Percentiles rank a stretch among this genome's conserved stretches.
Evolutionary conservation across 2,797 vertebrate genomes (phyloP).

Genomic region (Squalus acanthias): DNA sequence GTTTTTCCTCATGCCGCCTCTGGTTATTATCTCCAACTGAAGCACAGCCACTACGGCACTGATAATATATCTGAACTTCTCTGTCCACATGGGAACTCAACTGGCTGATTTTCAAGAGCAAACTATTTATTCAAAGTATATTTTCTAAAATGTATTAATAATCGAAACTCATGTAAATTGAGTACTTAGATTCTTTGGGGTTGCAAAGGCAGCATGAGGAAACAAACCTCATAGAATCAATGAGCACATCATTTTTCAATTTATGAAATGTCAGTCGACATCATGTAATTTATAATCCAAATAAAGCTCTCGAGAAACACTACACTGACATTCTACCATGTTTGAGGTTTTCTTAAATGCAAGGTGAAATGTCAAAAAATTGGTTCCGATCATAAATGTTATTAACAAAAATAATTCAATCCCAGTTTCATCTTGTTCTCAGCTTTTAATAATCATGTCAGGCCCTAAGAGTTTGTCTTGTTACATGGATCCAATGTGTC

Average conservation of each 20-base stretch:
- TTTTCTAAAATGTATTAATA: background rate
- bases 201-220: background rate
- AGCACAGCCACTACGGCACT: background rate
- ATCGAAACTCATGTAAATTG: background rate
- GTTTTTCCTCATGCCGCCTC: no score
- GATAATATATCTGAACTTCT: background rate
- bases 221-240: background rate
- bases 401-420: background rate
- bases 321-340: background rate
- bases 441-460: background rate
- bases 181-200: background rate
- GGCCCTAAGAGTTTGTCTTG: background rate
- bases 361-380: background rate
- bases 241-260: conserved; percentile 19
- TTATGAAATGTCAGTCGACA: background rate
- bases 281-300: background rate
- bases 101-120: background rate
- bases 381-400: background rate
- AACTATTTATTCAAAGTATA: background rate
- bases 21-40: background rate
- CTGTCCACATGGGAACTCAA: background rate
- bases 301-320: background rate
- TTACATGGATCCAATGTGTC: no score
- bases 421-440: background rate
- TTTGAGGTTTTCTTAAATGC: background rate